Evolutionary conservation across 1,140 invertebrate species (phyloP), one percentile per base, ranked within the genome.

Genomic region (Meloidogyne floridensis): DNA sequence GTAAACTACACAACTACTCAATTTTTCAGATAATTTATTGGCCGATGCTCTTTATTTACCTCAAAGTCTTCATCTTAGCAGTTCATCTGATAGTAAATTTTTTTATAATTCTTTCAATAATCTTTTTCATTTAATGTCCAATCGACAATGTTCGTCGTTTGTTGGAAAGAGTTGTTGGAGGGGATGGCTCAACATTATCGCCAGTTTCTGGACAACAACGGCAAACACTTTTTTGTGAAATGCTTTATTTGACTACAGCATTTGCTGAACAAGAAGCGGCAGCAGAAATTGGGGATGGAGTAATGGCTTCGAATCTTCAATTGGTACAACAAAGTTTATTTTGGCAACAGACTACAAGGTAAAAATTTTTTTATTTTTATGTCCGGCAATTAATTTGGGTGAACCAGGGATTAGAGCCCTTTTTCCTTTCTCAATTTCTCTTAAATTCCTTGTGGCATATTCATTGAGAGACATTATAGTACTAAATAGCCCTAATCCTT

Each of bases 141-240:
- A 86, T 87, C 59, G 85, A 86, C 78, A 86, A 86, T 82, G 85
- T 86, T 32, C 85, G 86, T 11, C 54, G 75, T 53, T 32, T 86
- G 2, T 47, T 86, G 15, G 86, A 87, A 53, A 13, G 65, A 0
- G 71, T 76, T 5, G 82, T 42, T 20, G 47, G 70, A 15, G 43
- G 77, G 15, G 47, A 56, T 11, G 54, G 42, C 18, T 42, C n/a
- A n/a, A 56, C 75, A n/a, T 65, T 47, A 47, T 32, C 59, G 54
- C 51, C 13, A 43, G 59, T 80, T 75, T 47, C 77, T 53, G n/a
- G 56, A 18, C 13, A 32, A n/a, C n/a, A 72, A 85, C 20, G 32
- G 8, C 74, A 74, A n/a, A 56, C 85, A 9, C 77, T 85, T 3
- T 87, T 85, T 70, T 86, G 85, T 43, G 85, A 86, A 43, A 86